These are phyloP conservation scores for Myotis yumanensis DNA, from an alignment of 2,113 vertebrate genomes.

Conservation along the genomic window DNA sequence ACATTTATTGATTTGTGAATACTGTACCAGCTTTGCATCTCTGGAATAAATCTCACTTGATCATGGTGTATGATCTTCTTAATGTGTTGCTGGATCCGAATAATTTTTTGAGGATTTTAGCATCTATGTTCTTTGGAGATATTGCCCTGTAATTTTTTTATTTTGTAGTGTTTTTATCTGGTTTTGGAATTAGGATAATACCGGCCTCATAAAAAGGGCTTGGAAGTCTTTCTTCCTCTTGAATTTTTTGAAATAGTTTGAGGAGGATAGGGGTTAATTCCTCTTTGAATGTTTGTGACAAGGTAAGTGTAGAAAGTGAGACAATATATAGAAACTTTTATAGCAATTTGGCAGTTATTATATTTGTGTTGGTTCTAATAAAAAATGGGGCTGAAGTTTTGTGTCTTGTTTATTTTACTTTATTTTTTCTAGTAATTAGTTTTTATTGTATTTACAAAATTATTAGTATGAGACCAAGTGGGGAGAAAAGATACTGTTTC, in stretches of 20 bases:
- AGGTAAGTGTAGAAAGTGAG: background rate
- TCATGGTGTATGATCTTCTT: background rate
- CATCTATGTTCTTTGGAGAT: background rate
- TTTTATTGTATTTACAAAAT: slow-evolving; percentile 20
- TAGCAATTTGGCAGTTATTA: background rate
- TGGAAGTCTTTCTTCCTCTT: background rate
- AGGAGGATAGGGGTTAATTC: background rate
- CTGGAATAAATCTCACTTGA: background rate
- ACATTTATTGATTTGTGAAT: background rate
- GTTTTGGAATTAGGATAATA: background rate
- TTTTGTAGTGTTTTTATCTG: background rate
- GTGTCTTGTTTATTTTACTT: background rate
- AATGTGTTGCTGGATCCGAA: background rate
- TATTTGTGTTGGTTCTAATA: background rate
- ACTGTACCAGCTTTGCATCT: background rate
- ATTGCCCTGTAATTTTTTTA: background rate
- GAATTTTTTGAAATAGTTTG: background rate
- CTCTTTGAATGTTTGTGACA: background rate
- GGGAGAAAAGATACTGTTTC: background rate
- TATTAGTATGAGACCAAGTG: background rate
- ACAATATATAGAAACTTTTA: background rate
- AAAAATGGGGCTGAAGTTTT: background rate
- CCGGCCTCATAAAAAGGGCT: background rate
- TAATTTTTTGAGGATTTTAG: background rate
- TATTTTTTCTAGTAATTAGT: slow-evolving; percentile 3